Percentiles rank a stretch among this genome's conserved stretches.
These are phyloP conservation scores for Watsonalla cultraria DNA, from an alignment of 2,888 invertebrate genomes.

Conservation along the genomic window DNA sequence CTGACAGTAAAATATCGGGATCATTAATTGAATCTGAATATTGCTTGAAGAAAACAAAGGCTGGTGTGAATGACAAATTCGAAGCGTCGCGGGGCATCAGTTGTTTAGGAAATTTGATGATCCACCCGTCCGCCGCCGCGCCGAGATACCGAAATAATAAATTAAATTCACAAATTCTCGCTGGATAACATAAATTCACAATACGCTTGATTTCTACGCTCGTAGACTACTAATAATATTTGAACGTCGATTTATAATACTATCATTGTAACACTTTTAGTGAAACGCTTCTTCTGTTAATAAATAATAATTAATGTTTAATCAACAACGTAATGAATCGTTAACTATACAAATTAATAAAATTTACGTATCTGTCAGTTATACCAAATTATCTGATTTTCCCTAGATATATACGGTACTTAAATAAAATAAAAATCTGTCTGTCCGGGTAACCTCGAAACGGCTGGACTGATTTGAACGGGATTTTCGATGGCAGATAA, in stretches of 20 bases:
- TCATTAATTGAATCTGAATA: conserved; percentile 70
- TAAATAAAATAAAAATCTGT: no score
- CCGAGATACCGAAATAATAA: conserved; percentile 37
- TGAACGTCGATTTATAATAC: not conserved
- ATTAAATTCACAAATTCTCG: conserved; percentile 28
- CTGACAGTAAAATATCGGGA: conserved; percentile 63
- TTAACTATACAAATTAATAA: no score
- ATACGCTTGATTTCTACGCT: conserved; percentile 33
- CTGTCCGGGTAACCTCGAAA: no score
- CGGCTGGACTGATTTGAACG: no score
- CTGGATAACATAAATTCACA: conserved; percentile 25
- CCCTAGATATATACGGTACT: no score
- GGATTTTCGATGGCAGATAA: no score
- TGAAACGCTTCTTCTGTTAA: conserved; percentile 3
- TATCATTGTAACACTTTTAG: conserved; percentile 20
- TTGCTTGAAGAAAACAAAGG: conserved; percentile 65
- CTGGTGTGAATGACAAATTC: conserved; percentile 61
- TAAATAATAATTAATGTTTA: no score
- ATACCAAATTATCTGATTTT: no score
- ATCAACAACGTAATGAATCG: no score
- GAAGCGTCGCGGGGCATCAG: conserved; percentile 49
- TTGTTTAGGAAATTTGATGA: conserved; percentile 53
- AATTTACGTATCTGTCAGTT: no score
- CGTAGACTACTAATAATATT: conserved; percentile 13
- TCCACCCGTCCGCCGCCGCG: conserved; percentile 15